phyloP scores from a whole-genome alignment of 2,797 vertebrate species.

The Orientallactaga sibirica region DNA sequence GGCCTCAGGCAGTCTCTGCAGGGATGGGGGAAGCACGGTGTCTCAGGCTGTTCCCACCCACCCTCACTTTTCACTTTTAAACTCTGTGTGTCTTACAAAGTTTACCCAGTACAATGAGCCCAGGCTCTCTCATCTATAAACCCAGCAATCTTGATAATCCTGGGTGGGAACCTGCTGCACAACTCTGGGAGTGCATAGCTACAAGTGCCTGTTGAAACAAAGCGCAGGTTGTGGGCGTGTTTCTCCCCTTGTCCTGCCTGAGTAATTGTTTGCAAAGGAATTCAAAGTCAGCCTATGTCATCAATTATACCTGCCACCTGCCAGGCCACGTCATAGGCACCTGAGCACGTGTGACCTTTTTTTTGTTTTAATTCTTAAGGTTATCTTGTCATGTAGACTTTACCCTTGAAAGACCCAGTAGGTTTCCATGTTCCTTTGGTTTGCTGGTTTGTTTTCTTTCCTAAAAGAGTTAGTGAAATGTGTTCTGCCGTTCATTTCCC shows the following conservation, averaged over 20 bases:
- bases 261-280: neutral
- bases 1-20: too few species aligned
- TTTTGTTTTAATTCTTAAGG: neutral
- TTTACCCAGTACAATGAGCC: neutral
- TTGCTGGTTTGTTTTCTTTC: constrained; percentile 3
- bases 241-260: neutral
- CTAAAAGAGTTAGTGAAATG: neutral
- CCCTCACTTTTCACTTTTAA: neutral
- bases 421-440: neutral
- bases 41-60: too few species aligned
- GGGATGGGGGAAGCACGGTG: too few species aligned
- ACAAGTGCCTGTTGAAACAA: neutral
- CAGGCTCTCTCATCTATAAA: neutral
- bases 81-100: neutral
- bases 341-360: neutral
- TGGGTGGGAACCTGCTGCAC: rapidly evolving
- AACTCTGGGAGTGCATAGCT: rapidly evolving
- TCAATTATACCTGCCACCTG: too few species aligned
- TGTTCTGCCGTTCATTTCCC: neutral
- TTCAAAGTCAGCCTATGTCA: neutral
- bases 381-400: neutral
- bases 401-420: neutral
- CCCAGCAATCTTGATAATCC: neutral
- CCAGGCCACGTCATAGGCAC: too few species aligned
- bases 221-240: neutral